Conservation (phyloP, 2,113 vertebrate species). For the Cryptomyrus ogoouensis region DNA sequence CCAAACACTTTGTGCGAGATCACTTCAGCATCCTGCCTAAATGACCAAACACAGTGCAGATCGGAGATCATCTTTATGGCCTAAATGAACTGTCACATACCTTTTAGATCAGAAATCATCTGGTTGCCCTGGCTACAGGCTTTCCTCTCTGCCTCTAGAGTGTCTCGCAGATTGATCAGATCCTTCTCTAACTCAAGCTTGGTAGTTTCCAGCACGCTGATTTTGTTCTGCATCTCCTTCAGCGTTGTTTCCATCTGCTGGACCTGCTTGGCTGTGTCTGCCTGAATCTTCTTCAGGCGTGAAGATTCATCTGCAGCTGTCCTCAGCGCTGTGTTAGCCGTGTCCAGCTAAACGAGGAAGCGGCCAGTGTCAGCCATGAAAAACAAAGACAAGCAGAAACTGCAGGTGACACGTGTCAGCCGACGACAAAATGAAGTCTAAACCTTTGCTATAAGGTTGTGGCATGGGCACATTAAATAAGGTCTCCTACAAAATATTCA, state of each 20-base stretch:
- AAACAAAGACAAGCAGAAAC: background rate
- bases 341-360: slow-evolving; percentile 69
- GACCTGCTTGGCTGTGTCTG: slow-evolving; percentile 80
- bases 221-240: slow-evolving; percentile 80
- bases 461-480: background rate
- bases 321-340: slow-evolving; percentile 68
- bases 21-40: slow-evolving; percentile 23
- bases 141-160: slow-evolving; percentile 81
- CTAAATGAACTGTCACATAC: slow-evolving; percentile 53
- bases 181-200: slow-evolving; percentile 85
- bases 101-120: slow-evolving; percentile 83
- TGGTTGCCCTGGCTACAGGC: slow-evolving; percentile 72
- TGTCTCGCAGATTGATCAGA: slow-evolving; percentile 74
- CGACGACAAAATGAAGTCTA: background rate
- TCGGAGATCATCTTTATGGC: background rate
- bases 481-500: background rate
- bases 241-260: slow-evolving; percentile 82
- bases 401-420: background rate
- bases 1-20: background rate
- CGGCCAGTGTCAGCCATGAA: background rate
- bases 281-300: slow-evolving; percentile 79
- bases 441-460: background rate
- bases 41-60: background rate
- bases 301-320: slow-evolving; percentile 75
- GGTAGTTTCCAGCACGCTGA: slow-evolving; percentile 72